These are phyloP conservation scores for Eucera pruinosa DNA, from an alignment of 2,888 invertebrate genomes.

Conservation along the genomic window DNA sequence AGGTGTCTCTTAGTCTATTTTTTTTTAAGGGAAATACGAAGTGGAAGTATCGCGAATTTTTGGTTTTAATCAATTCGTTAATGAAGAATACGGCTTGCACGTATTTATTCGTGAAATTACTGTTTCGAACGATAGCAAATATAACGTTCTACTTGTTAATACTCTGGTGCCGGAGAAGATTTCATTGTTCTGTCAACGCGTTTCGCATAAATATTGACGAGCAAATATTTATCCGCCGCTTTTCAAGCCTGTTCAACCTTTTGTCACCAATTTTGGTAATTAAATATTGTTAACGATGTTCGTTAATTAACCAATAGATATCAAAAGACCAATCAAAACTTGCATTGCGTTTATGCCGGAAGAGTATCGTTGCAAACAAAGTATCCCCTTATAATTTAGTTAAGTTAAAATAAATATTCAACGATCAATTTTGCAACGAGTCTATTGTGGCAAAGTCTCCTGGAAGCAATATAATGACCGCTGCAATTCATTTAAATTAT, in stretches of 20 bases:
- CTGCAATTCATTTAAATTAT: neutral
- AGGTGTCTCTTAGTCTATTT: too few relatives aligned
- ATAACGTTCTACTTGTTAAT: slow-evolving; percentile 12
- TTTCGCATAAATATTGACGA: slow-evolving; percentile 16
- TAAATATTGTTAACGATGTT: neutral
- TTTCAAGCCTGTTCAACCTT: neutral
- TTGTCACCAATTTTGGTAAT: slow-evolving; percentile 21
- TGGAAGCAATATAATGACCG: neutral
- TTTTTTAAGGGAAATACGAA: neutral
- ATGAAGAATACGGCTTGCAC: neutral
- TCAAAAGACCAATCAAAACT: neutral
- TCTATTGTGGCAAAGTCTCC: neutral
- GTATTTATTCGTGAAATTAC: neutral
- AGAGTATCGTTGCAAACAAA: too few relatives aligned
- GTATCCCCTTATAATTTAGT: too few relatives aligned
- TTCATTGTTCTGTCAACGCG: slow-evolving; percentile 11
- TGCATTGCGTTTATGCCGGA: neutral
- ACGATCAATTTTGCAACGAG: too few relatives aligned
- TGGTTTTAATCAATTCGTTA: neutral
- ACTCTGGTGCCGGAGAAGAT: neutral
- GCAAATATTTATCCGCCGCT: slow-evolving; percentile 7
- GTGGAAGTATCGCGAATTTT: neutral
- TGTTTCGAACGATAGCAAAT: neutral
- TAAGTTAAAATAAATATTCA: too few relatives aligned
- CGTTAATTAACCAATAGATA: neutral